phyloP scores from a whole-genome alignment of 2,888 invertebrate species.

The Zaprionus bogoriensis region DNA sequence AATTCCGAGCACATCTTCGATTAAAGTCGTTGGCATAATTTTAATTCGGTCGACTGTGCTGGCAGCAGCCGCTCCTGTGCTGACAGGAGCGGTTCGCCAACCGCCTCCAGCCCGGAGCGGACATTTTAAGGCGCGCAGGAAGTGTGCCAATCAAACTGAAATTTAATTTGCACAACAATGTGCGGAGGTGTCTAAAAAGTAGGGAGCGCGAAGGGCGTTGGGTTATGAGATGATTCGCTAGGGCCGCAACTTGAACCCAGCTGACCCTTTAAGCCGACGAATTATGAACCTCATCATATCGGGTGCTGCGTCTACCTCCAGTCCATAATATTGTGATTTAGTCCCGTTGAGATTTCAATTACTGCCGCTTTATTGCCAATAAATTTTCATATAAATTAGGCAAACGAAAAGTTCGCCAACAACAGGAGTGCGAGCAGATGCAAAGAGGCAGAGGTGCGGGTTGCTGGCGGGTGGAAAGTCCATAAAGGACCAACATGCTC shows the following conservation, averaged over 20 bases:
- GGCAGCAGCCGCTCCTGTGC: slow-evolving; percentile 1
- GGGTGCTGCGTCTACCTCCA: slow-evolving; percentile 9
- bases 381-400: slow-evolving; percentile 78
- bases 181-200: slow-evolving; percentile 24
- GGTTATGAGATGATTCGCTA: not conserved
- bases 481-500: slow-evolving; percentile 23
- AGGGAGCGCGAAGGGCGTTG: not conserved
- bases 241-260: slow-evolving; percentile 31
- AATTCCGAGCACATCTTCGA: slow-evolving; percentile 65
- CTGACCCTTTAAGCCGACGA: slow-evolving; percentile 52
- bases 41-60: slow-evolving; percentile 49
- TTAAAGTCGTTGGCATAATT: slow-evolving; percentile 72
- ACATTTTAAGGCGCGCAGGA: slow-evolving; percentile 1
- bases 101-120: no score
- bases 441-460: slow-evolving; percentile 2
- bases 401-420: slow-evolving; percentile 52
- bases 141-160: slow-evolving; percentile 70
- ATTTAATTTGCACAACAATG: slow-evolving; percentile 74
- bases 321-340: slow-evolving; percentile 79
- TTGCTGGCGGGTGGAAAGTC: no score
- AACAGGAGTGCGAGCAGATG: slow-evolving; percentile 13
- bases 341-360: slow-evolving; percentile 78
- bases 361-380: slow-evolving; percentile 79
- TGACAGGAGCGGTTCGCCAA: no score
- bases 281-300: slow-evolving; percentile 74